Evolutionary conservation across 1,140 invertebrate genomes (phyloP), one percentile per base, ranked within the genome.

Genomic region (Cyphomyrmex costatus): DNA sequence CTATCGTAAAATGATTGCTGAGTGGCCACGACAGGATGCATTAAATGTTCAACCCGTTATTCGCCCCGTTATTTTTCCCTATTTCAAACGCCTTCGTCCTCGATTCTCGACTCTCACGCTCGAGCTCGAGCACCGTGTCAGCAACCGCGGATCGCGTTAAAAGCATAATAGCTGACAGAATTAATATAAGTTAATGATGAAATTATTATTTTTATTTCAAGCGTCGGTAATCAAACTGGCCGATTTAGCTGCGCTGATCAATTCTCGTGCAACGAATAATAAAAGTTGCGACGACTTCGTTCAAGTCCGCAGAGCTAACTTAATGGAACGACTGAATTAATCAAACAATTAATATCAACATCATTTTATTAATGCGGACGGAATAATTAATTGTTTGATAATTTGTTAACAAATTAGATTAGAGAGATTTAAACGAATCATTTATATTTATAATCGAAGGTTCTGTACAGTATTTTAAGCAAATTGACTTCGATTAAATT

Each of bases 11-110:
- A 30, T 56, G 51, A 14, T 71, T 36, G 66, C 42, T 16, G 70
- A 88, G 53, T 49, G 27, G 51, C 85, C 73, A 61, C 87, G 68
- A 53, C 82, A 89, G 86, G 63, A 90, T 88, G 86, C 85, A 88
- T 90, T 90, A 87, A 88, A 92, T 21, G n/a, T 88, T 86, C 80
- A 86, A 88, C 61, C 90, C 91, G 91, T 92, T 92, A 92, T 51
- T 86, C 82, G 90, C 90, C n/a, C 91, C 91, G 91, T 92, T 92
- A 92, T 88, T 92, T 92, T 91, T 91, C 86, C 86, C 87, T 89
- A 84, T 91, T 91, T 91, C 80, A 80, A 90, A 71, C 71, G 70
- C 83, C 84, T 85, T 86, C 86, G 88, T 90, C 89, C 89, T 88
- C 88, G 88, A 90, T 86, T 90, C 82, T 49, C 21, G 82, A 90